A percentile compares a stretch with the other conserved stretches of the same genome.
phyloP scores from a whole-genome alignment of 2,113 vertebrate genomes.

The Sitta europaea region DNA sequence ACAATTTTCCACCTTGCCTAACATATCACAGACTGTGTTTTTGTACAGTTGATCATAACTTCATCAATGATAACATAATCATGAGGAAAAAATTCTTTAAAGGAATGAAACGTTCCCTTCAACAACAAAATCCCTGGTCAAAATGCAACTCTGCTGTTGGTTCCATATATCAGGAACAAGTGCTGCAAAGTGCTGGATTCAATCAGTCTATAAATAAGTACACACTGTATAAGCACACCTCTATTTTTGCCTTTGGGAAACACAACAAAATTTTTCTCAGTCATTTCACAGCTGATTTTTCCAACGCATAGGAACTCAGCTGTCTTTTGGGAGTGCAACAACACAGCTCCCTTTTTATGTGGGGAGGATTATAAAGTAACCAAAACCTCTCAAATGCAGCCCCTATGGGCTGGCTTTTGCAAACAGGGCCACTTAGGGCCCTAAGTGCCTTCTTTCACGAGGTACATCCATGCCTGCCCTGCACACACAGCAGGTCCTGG shows the following conservation, averaged over 20 bases:
- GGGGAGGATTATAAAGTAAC: neutral
- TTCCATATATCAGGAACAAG: neutral
- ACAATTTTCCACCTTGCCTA: neutral
- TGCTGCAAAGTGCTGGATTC: neutral
- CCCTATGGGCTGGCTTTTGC: neutral
- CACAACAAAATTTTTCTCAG: neutral
- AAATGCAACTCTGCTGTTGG: neutral
- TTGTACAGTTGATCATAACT: neutral
- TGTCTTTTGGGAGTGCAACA: neutral
- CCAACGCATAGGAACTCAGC: neutral
- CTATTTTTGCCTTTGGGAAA: neutral
- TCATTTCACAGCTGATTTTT: conserved; percentile 21
- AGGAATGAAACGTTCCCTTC: neutral
- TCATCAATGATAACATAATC: neutral
- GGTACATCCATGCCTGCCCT: neutral
- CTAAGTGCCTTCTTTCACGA: neutral
- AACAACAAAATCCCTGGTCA: neutral
- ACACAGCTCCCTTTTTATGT: neutral
- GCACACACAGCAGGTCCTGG: neutral
- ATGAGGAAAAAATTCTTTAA: neutral
- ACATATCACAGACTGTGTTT: neutral
- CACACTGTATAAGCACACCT: neutral
- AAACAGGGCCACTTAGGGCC: neutral
- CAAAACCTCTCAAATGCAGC: neutral
- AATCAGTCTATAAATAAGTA: neutral